Base-by-base conservation (phyloP, 2,113 vertebrate genomes). In the Neomonachus schauinslandi region DNA sequence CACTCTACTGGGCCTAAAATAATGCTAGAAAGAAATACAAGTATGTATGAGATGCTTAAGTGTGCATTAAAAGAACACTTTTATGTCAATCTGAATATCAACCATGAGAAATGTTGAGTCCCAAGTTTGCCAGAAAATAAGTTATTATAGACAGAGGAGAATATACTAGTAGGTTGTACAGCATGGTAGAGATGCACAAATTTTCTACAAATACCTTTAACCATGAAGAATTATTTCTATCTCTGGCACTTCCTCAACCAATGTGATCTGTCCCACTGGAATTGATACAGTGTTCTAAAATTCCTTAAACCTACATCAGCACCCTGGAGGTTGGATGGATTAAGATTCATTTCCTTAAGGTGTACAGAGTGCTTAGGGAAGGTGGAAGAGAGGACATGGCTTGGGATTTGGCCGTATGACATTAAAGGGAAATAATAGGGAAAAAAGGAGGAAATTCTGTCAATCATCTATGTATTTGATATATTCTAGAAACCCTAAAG, bases 1-100 rank as follows among this genome's bases (percentile, higher is more conserved):
- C 94, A 96, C 69, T 94, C 94, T 76, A 51, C 90, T 93, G 61
- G 36, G 84, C 49, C 82, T 89, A 91, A 96, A 96, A 97, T 95
- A 95, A 97, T 83, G 46, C 71, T 77, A 26, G 77, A 94, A 97
- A 81, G 46, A 86, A 67, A 89, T 77, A 72, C 49, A 94, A 89
- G 91, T 89, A 97, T 86, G 21, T 49, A 84, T 89, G 91, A 97
- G 91, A 97, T 61, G 42, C 77, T 91, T 89, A 95, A 93, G 97
- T 42, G 82, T 86, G 21, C 51, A 93, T 91, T 95, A 93, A 95
- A 49, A 93, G 71, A 97, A 97, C 51, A 57, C 19, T 89, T 92
- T 63, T 71, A 42, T 88, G 15, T 55, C 77, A 97, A 96, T 67
- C 16, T 33, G 36, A 98, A 81, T 94, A 93, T 86, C 72, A 91